Evolutionary conservation across 2,888 invertebrate species (phyloP), one percentile per base, ranked within the genome.

Genomic region (Hyposoter dolosus): DNA sequence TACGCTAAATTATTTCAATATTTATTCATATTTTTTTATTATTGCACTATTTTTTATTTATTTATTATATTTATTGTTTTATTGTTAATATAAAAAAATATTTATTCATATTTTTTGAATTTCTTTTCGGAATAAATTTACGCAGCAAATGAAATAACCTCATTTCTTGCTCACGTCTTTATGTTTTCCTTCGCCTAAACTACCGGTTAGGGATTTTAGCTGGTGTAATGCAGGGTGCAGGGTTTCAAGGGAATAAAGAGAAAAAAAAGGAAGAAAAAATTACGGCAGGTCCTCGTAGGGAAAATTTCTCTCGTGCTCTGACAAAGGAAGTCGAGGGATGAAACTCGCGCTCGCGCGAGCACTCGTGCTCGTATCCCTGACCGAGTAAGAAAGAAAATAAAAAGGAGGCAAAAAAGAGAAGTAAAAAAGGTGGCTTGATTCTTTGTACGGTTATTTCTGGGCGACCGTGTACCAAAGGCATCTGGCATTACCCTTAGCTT

Each of bases 341-440:
- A 81, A 86, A 71, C 87, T 69, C 76, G 71, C 86, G 69, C 65
- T 35, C 71, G 69, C 53, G 2, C 53, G 56, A 60, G 28, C 60
- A 28, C 60, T 60, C 60, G 60, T 60, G 60, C 60, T 60, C 60
- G 87, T 89, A 88, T 89, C 87, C 89, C 89, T 90, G 88, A 88
- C 86, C 89, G 89, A 89, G 87, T 89, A 72, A 76, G 79, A 79
- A 84, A 60, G 75, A 72, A 66, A 66, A 23, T 28, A 32, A 53
- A 60, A 66, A 45, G 56, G 76, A 56, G 43, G n/a, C 19, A 53
- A 66, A 69, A 76, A 19, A 35, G 15, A 56, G 43, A 65, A 32
- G 45, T 28, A 23, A 90, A 91, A 92, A 91, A 90, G 91, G 90
- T 86, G 86, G 83, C 89, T 89, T 91, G 93, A 93, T 93, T 93